Conservation (phyloP, 2,797 vertebrate species). For the Scolopax bukidnonensis region DNA sequence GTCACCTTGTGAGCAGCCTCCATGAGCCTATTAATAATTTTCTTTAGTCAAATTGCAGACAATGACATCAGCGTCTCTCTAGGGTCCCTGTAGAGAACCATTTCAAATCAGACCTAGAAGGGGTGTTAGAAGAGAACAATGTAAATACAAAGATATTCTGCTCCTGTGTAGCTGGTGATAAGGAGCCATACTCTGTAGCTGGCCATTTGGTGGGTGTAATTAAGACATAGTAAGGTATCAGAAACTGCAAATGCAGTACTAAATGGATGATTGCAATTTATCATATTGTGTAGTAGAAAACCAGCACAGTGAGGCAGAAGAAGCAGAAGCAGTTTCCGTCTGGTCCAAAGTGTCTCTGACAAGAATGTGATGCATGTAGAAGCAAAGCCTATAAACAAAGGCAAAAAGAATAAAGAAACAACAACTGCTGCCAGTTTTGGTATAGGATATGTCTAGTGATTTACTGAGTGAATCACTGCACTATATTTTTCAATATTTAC, state of each 20-base stretch:
- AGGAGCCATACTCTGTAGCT: not conserved
- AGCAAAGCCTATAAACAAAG: conserved; percentile 16
- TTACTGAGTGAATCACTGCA: not conserved
- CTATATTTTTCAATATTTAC: not conserved
- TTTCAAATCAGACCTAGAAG: conserved; percentile 22
- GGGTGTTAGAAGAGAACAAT: not conserved
- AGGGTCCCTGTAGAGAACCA: not conserved
- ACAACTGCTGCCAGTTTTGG: not conserved
- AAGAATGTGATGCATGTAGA: not conserved
- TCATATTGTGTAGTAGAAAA: not conserved
- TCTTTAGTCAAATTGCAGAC: not conserved
- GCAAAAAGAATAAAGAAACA: conserved; percentile 22
- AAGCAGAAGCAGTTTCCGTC: not conserved
- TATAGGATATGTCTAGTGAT: not conserved
- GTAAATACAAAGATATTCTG: not conserved
- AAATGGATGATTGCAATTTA: conserved; percentile 1
- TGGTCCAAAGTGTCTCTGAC: not conserved
- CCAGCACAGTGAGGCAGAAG: not conserved
- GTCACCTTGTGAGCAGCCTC: not conserved
- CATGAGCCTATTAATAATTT: not conserved
- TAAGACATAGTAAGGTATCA: not conserved
- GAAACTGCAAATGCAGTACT: not conserved
- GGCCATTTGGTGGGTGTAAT: not conserved
- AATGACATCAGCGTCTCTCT: not conserved
- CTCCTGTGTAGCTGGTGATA: conserved; percentile 41